phyloP scores from a whole-genome alignment of 2,888 invertebrate genomes.

The Synergus laeviventris region DNA sequence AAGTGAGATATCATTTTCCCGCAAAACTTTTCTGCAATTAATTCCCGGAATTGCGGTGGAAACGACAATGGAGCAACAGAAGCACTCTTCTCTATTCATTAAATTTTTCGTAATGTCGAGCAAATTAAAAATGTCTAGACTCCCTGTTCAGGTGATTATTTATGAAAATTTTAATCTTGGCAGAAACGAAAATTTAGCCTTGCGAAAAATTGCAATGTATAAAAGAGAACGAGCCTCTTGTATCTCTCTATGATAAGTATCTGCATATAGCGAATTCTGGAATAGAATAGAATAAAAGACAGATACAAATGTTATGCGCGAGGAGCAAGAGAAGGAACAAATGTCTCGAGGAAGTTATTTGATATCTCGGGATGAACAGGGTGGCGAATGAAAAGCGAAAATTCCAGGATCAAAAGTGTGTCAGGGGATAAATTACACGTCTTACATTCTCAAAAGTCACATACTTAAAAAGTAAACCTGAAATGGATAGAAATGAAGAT shows the following conservation, averaged over 20 bases:
- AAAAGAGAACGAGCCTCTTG: slow-evolving; percentile 52
- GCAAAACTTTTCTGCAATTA: slow-evolving; percentile 23
- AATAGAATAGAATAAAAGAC: slow-evolving; percentile 57
- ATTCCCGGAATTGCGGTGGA: slow-evolving; percentile 17
- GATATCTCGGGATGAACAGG: slow-evolving; percentile 63
- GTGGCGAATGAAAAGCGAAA: slow-evolving; percentile 41
- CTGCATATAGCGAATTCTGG: slow-evolving; percentile 54
- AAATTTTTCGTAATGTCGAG: slow-evolving; percentile 21
- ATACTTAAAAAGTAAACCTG: not conserved
- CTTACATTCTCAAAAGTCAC: not conserved
- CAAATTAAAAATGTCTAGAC: slow-evolving; percentile 31
- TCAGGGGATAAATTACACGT: not conserved
- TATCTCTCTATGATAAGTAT: slow-evolving; percentile 52
- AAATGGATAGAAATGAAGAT: too few species aligned
- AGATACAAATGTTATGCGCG: slow-evolving; percentile 66
- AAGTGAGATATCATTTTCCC: slow-evolving; percentile 4
- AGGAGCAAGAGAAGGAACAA: slow-evolving; percentile 62
- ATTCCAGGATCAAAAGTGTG: slow-evolving; percentile 45
- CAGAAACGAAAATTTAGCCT: slow-evolving; percentile 31
- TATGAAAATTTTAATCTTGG: slow-evolving; percentile 46
- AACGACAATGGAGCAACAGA: slow-evolving; percentile 10
- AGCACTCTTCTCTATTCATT: slow-evolving; percentile 24
- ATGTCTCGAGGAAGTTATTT: slow-evolving; percentile 67
- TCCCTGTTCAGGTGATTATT: slow-evolving; percentile 33
- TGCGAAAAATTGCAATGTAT: slow-evolving; percentile 53